A percentile compares a stretch with the other conserved stretches of the same genome.
Conservation (phyloP, 2,888 invertebrate genomes). For the Parnassius apollo region DNA sequence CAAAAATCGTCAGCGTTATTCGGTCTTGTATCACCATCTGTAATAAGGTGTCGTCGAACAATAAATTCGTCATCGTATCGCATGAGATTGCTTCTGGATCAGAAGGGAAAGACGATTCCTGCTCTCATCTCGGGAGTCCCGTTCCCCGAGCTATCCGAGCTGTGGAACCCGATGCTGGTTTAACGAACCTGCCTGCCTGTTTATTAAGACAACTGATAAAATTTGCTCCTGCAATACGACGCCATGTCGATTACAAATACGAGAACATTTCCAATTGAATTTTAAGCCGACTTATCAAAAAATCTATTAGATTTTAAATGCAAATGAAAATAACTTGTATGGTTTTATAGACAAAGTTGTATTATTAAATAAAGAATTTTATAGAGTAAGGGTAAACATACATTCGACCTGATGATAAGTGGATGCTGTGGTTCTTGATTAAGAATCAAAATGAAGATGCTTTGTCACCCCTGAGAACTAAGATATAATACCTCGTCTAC, state of each 20-base stretch:
- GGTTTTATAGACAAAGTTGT: too few species aligned
- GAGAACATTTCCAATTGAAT: slow-evolving; percentile 14
- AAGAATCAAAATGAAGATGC: too few species aligned
- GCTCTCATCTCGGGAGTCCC: slow-evolving; percentile 10
- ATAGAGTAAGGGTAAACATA: too few species aligned
- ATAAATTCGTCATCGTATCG: slow-evolving; percentile 4
- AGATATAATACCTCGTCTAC: too few species aligned
- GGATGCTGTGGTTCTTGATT: too few species aligned
- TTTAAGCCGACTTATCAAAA: slow-evolving; percentile 8
- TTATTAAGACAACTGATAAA: slow-evolving; percentile 15
- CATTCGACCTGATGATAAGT: too few species aligned
- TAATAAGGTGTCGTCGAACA: too few species aligned
- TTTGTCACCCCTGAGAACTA: too few species aligned
- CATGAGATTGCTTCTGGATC: slow-evolving; percentile 9
- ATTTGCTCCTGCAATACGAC: slow-evolving; percentile 2
- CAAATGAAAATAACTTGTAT: background rate
- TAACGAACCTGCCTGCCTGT: slow-evolving; percentile 16
- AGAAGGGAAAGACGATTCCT: slow-evolving; percentile 13
- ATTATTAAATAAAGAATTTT: too few species aligned
- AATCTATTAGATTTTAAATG: slow-evolving; percentile 10
- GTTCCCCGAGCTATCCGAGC: slow-evolving; percentile 14
- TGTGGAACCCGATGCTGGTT: slow-evolving; percentile 13
- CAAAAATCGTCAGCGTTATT: too few species aligned
- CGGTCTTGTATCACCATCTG: too few species aligned
- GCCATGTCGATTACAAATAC: slow-evolving; percentile 9